Base-by-base conservation (phyloP, 2,888 invertebrate species). In the Agonum fuliginosum region DNA sequence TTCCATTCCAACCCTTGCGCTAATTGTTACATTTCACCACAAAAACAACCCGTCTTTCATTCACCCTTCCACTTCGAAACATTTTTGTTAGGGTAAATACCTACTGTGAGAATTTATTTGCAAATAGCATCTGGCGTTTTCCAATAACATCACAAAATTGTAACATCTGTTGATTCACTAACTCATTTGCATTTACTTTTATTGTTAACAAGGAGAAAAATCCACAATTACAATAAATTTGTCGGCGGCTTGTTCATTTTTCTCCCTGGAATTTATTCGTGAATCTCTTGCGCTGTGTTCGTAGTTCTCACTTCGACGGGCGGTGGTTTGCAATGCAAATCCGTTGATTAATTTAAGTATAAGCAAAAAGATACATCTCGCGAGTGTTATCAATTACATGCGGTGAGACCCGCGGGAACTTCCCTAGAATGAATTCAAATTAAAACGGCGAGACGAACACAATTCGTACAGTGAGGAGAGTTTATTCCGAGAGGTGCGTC, bases 1-100 rank as follows among this genome's bases (percentile, higher is more conserved):
- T 34, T 17, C 67, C 37, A 41, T 80, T 90, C 89, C 84, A 93
- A 93, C 70, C 92, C 41, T 17, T n/a, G 22, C 22, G 46, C 69
- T 69, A 41, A 43, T 69, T 69, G 69, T 69, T 43, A 22, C 12
- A 30, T 30, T 72, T 72, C 30, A 27, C 5, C 10, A 17, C 54
- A 54, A 54, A 54, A 54, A 54, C 51, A 2, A 22, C 22, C 22
- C 46, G 46, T 46, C 14, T 51, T 51, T 12, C 22, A 22, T 46
- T 46, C 4, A 43, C 17, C 34, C 34, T 43, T 43, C 43, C 14
- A 17, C 4, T 30, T 30, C 30, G 30, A n/a, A 37, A 37, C 37
- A 37, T 17, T 17, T 46, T 17, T 46, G 14, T 10, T 46, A 17
- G 46, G 3, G 46, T 46, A 17, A 46, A 46, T 17, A 46, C 14